A percentile compares a stretch with the other conserved stretches of the same genome.
phyloP scores from a whole-genome alignment of 1,140 invertebrate genomes.

The Atta colombica region DNA sequence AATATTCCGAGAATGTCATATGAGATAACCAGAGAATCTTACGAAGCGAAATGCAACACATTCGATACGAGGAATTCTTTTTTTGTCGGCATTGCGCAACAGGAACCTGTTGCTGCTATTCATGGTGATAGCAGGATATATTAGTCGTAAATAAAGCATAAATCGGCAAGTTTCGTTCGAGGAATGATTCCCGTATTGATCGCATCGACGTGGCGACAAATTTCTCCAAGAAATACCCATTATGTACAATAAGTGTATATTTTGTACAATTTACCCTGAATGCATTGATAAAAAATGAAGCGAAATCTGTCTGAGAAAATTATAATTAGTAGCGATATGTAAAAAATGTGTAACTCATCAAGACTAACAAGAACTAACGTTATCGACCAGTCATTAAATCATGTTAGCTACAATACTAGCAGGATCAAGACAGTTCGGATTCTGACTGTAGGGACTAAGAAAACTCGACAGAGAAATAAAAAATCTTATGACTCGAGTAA shows the following conservation, averaged over 20 bases:
- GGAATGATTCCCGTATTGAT: conserved; percentile 10
- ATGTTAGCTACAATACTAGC: conserved; percentile 60
- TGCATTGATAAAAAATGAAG: background rate
- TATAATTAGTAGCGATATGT: conserved; percentile 24
- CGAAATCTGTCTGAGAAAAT: conserved; percentile 35
- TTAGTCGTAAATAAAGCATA: conserved; percentile 57
- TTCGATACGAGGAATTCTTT: conserved; percentile 26
- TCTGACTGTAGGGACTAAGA: conserved; percentile 18
- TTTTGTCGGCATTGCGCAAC: conserved; percentile 46
- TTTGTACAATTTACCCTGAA: background rate
- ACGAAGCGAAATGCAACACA: conserved; percentile 28
- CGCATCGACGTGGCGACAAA: background rate
- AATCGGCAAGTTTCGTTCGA: conserved; percentile 58
- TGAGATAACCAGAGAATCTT: conserved; percentile 1
- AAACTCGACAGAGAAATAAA: conserved; percentile 26
- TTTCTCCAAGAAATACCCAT: conserved; percentile 17
- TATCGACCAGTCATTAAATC: conserved; percentile 49
- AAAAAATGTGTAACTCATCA: conserved; percentile 35
- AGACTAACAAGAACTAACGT: conserved; percentile 43
- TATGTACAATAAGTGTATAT: conserved; percentile 12
- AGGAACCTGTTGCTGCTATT: conserved; percentile 54
- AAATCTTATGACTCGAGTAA: conserved; percentile 30
- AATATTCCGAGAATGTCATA: background rate
- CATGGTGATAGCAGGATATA: conserved; percentile 43
- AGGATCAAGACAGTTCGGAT: conserved; percentile 43